Percentiles rank a stretch among this genome's conserved stretches.
Conservation (phyloP, 2,888 invertebrate species). For the Vannuccia rotundouncinata region DNA sequence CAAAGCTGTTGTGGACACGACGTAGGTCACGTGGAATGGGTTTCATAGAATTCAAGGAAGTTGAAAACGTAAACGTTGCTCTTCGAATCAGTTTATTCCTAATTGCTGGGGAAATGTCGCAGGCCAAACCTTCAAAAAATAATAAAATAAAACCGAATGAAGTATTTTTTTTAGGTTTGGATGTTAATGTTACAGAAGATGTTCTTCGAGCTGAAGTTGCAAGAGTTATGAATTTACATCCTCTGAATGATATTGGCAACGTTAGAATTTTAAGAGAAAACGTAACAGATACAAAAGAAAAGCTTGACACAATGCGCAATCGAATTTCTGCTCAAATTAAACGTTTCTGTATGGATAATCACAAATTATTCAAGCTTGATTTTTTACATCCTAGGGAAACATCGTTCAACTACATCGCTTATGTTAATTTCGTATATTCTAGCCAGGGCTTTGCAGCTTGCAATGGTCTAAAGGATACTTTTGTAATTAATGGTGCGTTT, state of each 20-base stretch:
- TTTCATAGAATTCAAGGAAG: not conserved
- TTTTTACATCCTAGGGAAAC: not conserved
- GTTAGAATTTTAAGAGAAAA: not conserved
- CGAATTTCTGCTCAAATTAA: not conserved
- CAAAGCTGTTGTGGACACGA: not conserved
- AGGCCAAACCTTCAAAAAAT: not conserved
- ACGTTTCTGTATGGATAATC: not conserved
- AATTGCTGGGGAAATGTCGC: not conserved
- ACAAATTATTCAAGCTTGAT: not conserved
- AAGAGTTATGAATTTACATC: not conserved
- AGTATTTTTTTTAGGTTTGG: not conserved
- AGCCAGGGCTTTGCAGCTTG: not conserved
- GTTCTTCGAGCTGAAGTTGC: not conserved
- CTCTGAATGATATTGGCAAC: not conserved
- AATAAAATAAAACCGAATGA: not conserved
- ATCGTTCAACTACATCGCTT: not conserved
- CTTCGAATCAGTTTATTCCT: not conserved
- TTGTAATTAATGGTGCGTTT: not conserved
- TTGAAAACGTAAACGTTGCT: not conserved
- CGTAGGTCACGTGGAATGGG: not conserved
- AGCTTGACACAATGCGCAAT: not conserved
- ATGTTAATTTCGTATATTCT: not conserved
- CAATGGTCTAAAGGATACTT: not conserved
- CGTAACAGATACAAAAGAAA: not conserved
- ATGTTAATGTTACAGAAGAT: not conserved